phyloP scores from a whole-genome alignment of 37 sponge, comb jelly and placozoan species.

The Cladorhizidae sp. region DNA sequence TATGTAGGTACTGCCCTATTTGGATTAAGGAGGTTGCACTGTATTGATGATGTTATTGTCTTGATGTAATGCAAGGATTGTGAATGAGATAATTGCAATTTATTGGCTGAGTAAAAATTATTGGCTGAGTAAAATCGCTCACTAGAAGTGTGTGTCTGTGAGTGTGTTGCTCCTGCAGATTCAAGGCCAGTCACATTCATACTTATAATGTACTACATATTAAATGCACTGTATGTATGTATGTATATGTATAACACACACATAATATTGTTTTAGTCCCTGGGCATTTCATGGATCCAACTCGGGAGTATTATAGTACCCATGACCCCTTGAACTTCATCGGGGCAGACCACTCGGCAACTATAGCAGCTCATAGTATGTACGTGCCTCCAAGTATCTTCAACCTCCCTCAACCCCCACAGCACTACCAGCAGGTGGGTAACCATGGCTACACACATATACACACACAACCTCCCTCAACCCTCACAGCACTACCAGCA shows the following conservation, averaged over 20 bases:
- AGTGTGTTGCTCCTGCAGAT: no score
- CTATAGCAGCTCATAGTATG: slow-evolving; percentile 79
- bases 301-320: slow-evolving; percentile 81
- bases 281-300: slow-evolving; percentile 26
- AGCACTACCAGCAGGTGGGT: slow-evolving; percentile 42
- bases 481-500: no score
- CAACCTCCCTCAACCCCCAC: slow-evolving; percentile 75
- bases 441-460: background rate
- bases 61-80: no score
- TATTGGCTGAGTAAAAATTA: no score
- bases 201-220: no score
- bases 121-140: no score
- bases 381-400: slow-evolving; percentile 91
- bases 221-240: background rate
- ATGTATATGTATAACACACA: background rate
- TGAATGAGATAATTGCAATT: no score
- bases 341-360: slow-evolving; percentile 66
- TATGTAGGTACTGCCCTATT: no score
- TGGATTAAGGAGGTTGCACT: no score
- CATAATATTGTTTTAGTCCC: background rate
- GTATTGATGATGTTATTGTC: no score
- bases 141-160: no score
- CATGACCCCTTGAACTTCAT: slow-evolving; percentile 92
- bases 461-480: background rate
- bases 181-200: no score